phyloP scores from a whole-genome alignment of 2,113 vertebrate genomes.

The Hiodon tergisus region DNA sequence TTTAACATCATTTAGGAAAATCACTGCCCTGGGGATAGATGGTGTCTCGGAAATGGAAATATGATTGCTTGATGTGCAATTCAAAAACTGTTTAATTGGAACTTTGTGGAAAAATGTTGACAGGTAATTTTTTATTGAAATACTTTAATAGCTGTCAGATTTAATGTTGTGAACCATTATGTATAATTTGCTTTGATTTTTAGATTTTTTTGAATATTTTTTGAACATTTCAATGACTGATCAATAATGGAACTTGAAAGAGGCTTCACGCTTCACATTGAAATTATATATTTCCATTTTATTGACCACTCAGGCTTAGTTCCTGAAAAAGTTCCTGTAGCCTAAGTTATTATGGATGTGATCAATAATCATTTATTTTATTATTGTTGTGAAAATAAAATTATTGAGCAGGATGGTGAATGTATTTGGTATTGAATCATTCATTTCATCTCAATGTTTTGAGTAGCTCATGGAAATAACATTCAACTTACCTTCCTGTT shows the following conservation, averaged over 20 bases:
- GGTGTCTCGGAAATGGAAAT: neutral
- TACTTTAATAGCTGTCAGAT: constrained; percentile 4
- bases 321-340: no score
- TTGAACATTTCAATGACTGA: neutral
- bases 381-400: no score
- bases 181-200: neutral
- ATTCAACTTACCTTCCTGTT: no score
- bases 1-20: neutral
- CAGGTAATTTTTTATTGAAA: neutral
- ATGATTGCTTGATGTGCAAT: neutral
- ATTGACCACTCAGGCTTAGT: no score
- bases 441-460: no score
- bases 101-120: neutral
- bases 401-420: no score
- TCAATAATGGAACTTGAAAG: neutral
- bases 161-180: neutral
- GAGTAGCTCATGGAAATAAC: no score
- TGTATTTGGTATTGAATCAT: no score
- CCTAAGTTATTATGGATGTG: no score
- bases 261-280: neutral
- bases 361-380: no score
- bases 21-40: neutral
- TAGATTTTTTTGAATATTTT: neutral
- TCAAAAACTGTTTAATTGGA: constrained; percentile 11
- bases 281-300: neutral